A percentile compares a stretch with the other conserved stretches of the same genome.
Conservation (phyloP, 2,113 vertebrate species). For the Apeltes quadracus region DNA sequence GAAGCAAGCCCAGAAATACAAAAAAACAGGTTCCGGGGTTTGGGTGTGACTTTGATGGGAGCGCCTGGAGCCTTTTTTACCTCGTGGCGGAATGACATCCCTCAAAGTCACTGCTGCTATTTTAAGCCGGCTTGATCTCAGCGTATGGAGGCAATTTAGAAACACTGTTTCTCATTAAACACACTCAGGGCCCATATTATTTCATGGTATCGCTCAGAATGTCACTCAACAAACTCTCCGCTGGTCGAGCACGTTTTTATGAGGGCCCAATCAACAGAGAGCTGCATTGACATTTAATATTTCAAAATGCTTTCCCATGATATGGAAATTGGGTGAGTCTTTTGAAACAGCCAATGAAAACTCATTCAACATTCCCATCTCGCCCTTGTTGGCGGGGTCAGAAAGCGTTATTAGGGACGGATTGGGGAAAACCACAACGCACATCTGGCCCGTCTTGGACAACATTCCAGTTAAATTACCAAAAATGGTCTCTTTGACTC, state of each 20-base stretch:
- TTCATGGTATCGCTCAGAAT: slow-evolving; percentile 48
- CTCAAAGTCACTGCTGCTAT: slow-evolving; percentile 60
- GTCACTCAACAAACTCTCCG: slow-evolving; percentile 62
- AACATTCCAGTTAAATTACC: slow-evolving; percentile 72
- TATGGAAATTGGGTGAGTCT: slow-evolving; percentile 42
- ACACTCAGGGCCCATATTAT: slow-evolving; percentile 52
- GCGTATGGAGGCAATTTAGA: slow-evolving; percentile 65
- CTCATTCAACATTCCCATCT: slow-evolving; percentile 54
- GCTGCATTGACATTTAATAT: slow-evolving; percentile 65
- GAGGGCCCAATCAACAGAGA: slow-evolving; percentile 61
- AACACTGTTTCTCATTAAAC: slow-evolving; percentile 70
- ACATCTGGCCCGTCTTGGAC: slow-evolving; percentile 67
- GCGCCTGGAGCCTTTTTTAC: slow-evolving; percentile 49
- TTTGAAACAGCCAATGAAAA: slow-evolving; percentile 54
- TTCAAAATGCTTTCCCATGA: slow-evolving; percentile 47
- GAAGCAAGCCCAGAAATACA: slow-evolving; percentile 6
- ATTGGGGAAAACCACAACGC: slow-evolving; percentile 56
- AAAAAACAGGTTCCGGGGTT: slow-evolving; percentile 9
- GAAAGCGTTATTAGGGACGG: slow-evolving; percentile 53
- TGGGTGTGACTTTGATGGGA: slow-evolving; percentile 46
- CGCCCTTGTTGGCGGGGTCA: slow-evolving; percentile 19
- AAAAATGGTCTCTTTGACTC: slow-evolving; percentile 52
- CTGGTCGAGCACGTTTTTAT: slow-evolving; percentile 53
- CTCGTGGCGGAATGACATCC: slow-evolving; percentile 50
- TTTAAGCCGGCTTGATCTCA: slow-evolving; percentile 65